These are phyloP conservation scores for Notocelia uddmanniana DNA, from an alignment of 2,888 invertebrate species.

Conservation along the genomic window DNA sequence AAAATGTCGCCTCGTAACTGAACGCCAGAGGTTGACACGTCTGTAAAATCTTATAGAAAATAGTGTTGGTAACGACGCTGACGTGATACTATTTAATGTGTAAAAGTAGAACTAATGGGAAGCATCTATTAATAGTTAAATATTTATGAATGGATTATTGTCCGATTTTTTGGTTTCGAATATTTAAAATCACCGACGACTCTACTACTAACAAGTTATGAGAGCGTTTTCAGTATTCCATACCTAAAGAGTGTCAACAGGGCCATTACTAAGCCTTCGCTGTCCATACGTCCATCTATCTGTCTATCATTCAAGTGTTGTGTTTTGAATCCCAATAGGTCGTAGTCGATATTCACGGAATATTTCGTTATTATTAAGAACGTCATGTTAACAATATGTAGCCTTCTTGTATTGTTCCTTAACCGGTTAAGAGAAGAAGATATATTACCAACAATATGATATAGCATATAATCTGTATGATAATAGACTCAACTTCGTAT, in stretches of 20 bases:
- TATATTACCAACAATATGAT: no score
- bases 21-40: no score
- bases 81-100: not conserved
- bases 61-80: no score
- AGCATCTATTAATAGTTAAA: not conserved
- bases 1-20: no score
- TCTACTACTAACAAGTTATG: not conserved
- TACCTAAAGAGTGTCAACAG: not conserved
- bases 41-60: no score
- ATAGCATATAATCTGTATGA: no score
- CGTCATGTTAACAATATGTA: not conserved
- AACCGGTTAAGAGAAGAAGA: no score
- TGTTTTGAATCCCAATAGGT: not conserved
- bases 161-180: not conserved
- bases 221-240: not conserved
- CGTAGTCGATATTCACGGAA: not conserved
- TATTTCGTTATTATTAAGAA: not conserved
- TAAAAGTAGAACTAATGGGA: not conserved
- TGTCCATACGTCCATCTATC: conserved; percentile 1
- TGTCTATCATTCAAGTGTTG: conserved; percentile 1
- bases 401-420: no score
- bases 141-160: not conserved
- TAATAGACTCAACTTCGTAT: no score
- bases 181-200: not conserved
- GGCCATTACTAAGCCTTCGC: not conserved